Evolutionary conservation across 2,888 invertebrate species (phyloP), one percentile per base, ranked within the genome.

Genomic region (Meteorus colon): DNA sequence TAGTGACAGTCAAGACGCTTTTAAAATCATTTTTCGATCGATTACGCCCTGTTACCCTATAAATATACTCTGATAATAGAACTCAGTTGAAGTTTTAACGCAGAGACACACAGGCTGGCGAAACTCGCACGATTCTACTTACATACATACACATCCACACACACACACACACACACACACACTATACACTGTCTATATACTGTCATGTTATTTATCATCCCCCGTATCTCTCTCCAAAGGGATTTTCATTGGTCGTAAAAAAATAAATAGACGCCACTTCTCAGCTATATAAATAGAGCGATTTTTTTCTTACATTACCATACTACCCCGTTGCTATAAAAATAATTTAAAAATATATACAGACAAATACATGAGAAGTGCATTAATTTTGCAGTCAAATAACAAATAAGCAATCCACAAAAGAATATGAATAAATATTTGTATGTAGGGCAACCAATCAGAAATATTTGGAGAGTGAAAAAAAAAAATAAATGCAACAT

Each of bases 1-100:
- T 84, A 87, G 80, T 83, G 70, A 74, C 55, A 55, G 19, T 24
- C 75, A 77, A 74, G 72, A 79, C 19, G 69, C 37, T 63, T 51
- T 70, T 70, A 68, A 68, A 24, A 41, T 19, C n/a, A 37, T 37
- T 37, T 65, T 12, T 60, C 45, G 27, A 59, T 73, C 66, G 37
- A 55, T 66, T 73, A 24, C 45, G 19, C 34, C 51, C 31, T 65
- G 2, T 45, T 45, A 12, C 55, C 29, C 66, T 48, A 31, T 27
- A 29, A 68, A 68, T n/a, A 68, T 29, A 66, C 41, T 66, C 24
- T 19, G 37, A 34, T 37, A 66, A 66, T 41, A 19, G 41, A 66
- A 41, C 12, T 66, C 41, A 24, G 8, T 4, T 12, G 24, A 41
- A 41, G 41, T 66, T 66, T 66, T 45, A 66, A 66, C 45, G 37